Conservation (phyloP, 2,113 vertebrate species). For the Diphyllodes magnificus region DNA sequence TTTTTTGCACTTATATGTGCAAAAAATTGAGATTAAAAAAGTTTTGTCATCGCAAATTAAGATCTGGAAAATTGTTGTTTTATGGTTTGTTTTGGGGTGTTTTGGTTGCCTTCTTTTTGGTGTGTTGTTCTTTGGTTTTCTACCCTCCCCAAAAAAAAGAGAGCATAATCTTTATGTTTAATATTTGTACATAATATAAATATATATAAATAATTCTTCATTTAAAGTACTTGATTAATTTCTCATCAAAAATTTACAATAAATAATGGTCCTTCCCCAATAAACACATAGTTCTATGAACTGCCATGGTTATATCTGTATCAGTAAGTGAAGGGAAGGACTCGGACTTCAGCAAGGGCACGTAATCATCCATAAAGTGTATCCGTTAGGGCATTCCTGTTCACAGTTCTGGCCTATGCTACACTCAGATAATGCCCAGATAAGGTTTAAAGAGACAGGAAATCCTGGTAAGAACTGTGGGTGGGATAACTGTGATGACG, state of each 20-base stretch:
- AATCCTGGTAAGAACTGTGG: neutral
- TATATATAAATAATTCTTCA: neutral
- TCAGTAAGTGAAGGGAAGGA: neutral
- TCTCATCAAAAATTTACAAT: neutral
- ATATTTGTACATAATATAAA: neutral
- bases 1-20: neutral
- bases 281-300: neutral
- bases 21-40: neutral
- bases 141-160: neutral
- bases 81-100: neutral
- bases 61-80: neutral
- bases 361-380: neutral
- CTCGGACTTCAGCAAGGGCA: neutral
- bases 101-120: rapidly evolving
- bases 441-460: neutral
- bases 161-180: neutral
- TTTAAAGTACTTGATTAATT: neutral
- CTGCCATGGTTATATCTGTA: neutral
- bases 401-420: neutral
- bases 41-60: neutral
- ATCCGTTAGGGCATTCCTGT: neutral
- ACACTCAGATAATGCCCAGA: neutral
- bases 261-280: neutral
- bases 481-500: neutral
- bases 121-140: neutral